Conservation (phyloP, 2,888 invertebrate genomes). For the Stenodera caucasica region DNA sequence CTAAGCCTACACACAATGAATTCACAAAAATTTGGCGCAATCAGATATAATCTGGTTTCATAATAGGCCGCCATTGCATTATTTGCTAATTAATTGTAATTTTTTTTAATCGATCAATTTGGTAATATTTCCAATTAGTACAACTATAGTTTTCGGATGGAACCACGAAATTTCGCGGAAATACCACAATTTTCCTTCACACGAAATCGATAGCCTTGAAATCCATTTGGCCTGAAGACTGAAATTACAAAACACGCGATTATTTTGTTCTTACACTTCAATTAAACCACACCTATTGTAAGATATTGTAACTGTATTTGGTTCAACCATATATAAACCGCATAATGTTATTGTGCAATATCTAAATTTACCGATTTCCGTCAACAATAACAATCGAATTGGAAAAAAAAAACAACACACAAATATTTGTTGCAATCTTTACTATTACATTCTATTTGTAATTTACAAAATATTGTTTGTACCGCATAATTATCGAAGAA, state of each 20-base stretch:
- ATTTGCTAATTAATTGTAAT: not conserved
- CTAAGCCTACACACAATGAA: not conserved
- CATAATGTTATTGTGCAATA: conserved; percentile 1
- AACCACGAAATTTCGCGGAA: not conserved
- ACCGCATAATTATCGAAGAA: not conserved
- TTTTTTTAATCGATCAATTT: no score
- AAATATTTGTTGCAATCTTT: conserved; percentile 18
- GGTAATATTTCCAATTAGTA: no score
- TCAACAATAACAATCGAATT: not conserved
- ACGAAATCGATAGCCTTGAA: no score
- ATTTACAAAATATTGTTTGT: conserved; percentile 2
- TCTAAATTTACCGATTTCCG: conserved; percentile 3
- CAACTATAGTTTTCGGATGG: not conserved
- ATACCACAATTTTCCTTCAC: no score
- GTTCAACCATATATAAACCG: not conserved
- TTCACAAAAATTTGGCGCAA: no score
- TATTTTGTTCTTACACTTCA: not conserved
- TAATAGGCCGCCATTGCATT: not conserved
- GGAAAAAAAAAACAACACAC: conserved; percentile 7
- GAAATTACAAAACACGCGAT: not conserved
- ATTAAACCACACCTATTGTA: conserved; percentile 8
- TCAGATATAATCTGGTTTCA: no score
- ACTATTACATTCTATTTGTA: conserved; percentile 13
- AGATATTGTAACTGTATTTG: not conserved
- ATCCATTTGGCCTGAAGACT: not conserved